Conservation (phyloP, 1,140 invertebrate genomes). For the Bombyx mandarina region DNA sequence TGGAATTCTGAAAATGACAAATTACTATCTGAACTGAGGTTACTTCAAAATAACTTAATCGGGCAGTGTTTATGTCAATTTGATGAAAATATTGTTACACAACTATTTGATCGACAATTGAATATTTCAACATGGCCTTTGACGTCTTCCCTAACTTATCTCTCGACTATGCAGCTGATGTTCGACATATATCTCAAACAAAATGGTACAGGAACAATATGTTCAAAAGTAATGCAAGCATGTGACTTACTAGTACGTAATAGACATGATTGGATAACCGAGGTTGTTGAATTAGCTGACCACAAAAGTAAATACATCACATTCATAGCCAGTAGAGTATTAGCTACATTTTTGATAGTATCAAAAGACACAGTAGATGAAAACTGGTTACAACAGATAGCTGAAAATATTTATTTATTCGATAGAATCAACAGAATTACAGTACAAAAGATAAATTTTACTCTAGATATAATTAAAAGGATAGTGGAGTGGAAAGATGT, state of each 20-base stretch:
- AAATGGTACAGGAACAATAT: slow-evolving; percentile 84
- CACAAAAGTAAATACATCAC: slow-evolving; percentile 85
- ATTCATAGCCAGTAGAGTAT: slow-evolving; percentile 82
- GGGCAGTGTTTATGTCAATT: slow-evolving; percentile 85
- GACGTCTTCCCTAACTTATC: slow-evolving; percentile 80
- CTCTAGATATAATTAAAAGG: slow-evolving; percentile 85
- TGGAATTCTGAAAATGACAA: slow-evolving; percentile 55
- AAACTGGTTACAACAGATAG: slow-evolving; percentile 82
- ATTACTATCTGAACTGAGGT: slow-evolving; percentile 42
- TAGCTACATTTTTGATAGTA: slow-evolving; percentile 86
- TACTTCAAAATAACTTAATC: slow-evolving; percentile 76
- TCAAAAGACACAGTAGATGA: slow-evolving; percentile 85
- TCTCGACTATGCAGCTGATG: slow-evolving; percentile 85
- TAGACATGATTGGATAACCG: slow-evolving; percentile 84
- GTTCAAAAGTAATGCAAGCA: slow-evolving; percentile 81
- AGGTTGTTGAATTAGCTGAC: slow-evolving; percentile 84
- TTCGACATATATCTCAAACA: slow-evolving; percentile 89
- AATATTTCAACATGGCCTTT: slow-evolving; percentile 80
- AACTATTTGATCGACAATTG: slow-evolving; percentile 78
- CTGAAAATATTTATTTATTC: slow-evolving; percentile 75
- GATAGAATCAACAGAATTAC: slow-evolving; percentile 72
- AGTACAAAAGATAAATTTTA: slow-evolving; percentile 83
- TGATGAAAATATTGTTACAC: slow-evolving; percentile 76
- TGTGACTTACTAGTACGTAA: slow-evolving; percentile 85
- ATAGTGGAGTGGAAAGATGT: slow-evolving; percentile 91